A percentile compares a stretch with the other conserved stretches of the same genome.
Evolutionary conservation across 2,797 vertebrate genomes (phyloP).

Genomic region (Otolemur crassicaudatus): DNA sequence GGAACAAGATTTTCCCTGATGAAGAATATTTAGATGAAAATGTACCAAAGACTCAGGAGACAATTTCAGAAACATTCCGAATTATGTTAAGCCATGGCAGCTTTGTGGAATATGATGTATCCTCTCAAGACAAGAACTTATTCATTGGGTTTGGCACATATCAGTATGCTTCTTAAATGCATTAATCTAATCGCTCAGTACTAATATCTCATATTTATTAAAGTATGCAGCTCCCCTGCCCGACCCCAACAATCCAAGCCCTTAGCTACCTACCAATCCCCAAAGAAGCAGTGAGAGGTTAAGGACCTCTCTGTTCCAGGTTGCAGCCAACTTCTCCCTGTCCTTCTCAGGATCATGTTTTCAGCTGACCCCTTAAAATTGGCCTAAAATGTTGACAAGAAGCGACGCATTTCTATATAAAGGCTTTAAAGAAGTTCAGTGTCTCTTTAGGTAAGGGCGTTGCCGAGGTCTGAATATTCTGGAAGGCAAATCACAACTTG

Average conservation of each 20-base stretch:
- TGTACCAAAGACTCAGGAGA: neutral
- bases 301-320: neutral
- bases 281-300: neutral
- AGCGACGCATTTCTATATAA: neutral
- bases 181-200: neutral
- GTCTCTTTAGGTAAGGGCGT: constrained; percentile 33
- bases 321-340: neutral
- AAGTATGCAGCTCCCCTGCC: neutral
- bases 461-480: constrained; percentile 33
- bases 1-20: neutral
- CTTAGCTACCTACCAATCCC: neutral
- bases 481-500: constrained; percentile 67
- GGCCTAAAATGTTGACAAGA: neutral
- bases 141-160: neutral
- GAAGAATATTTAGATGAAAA: neutral
- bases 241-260: neutral
- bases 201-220: neutral
- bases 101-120: neutral
- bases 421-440: constrained; percentile 58
- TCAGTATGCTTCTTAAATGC: neutral
- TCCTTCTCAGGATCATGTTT: neutral
- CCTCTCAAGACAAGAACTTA: neutral
- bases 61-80: constrained; percentile 5
- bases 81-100: neutral
- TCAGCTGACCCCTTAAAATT: neutral